Conservation (phyloP, 53 echinoderm and acorn worm genomes). For the Paracentrotus lividus region DNA sequence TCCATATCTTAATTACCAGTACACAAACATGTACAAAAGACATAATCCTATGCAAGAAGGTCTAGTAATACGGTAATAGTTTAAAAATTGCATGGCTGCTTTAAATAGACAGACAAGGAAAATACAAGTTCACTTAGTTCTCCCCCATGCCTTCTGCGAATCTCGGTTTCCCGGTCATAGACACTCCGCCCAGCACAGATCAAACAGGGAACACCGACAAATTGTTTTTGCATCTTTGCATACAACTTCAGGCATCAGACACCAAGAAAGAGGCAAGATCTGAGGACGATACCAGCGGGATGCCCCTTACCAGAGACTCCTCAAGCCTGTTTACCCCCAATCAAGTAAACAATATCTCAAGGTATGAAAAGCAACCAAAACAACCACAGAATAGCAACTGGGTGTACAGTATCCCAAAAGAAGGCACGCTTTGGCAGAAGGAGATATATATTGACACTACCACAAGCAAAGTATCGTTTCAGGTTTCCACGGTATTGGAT, state of each 20-base stretch:
- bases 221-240: constrained; percentile 52
- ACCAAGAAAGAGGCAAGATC: constrained; percentile 5
- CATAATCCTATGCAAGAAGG: neutral
- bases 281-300: constrained; percentile 10
- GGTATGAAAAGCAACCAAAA: neutral
- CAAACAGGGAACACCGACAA: constrained; percentile 53
- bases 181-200: constrained; percentile 29
- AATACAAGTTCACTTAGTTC: neutral
- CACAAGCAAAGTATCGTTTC: constrained; percentile 55
- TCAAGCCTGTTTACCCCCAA: neutral
- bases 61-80: neutral
- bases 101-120: neutral
- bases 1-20: too few species aligned
- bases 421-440: constrained; percentile 13
- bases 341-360: neutral
- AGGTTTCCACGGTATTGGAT: constrained; percentile 43
- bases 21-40: too few species aligned
- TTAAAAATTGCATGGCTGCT: neutral
- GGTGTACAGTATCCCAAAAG: constrained; percentile 23
- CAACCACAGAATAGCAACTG: neutral
- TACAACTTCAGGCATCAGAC: constrained; percentile 30
- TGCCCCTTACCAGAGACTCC: neutral
- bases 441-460: constrained; percentile 47
- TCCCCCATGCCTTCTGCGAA: neutral
- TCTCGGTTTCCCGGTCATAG: constrained; percentile 19